Percentiles rank a stretch among this genome's conserved stretches.
Conservation (phyloP, 2,113 vertebrate genomes). For the Centropus unirufus region DNA sequence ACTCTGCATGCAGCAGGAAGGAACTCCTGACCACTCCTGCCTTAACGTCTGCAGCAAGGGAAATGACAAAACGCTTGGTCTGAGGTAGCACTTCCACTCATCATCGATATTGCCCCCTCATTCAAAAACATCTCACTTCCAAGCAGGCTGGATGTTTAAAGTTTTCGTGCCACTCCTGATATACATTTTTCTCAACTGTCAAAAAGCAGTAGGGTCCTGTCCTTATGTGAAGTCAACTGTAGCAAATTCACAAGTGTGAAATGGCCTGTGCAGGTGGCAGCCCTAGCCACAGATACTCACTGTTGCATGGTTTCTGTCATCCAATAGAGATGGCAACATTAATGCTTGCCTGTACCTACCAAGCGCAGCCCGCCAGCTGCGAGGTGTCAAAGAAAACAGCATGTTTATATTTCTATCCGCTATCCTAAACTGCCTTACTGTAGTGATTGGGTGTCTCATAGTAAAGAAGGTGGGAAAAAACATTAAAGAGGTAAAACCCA, state of each 20-base stretch:
- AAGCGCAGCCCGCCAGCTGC: background rate
- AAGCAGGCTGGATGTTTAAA: background rate
- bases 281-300: background rate
- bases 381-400: background rate
- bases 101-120: accelerated
- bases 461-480: background rate
- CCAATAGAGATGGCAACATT: background rate
- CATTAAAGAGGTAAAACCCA: background rate
- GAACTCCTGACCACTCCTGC: background rate
- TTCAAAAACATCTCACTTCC: background rate
- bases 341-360: background rate
- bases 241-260: background rate
- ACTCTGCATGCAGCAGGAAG: background rate
- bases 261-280: background rate
- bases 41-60: background rate
- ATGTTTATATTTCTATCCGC: background rate
- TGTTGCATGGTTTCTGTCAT: background rate
- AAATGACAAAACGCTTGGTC: background rate
- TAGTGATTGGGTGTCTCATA: background rate
- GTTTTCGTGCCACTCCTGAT: background rate
- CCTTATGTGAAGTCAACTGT: background rate
- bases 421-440: background rate
- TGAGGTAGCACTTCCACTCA: background rate
- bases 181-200: background rate
- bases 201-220: background rate